These are phyloP conservation scores for Laothoe populi DNA, from an alignment of 2,888 invertebrate genomes.

Conservation along the genomic window DNA sequence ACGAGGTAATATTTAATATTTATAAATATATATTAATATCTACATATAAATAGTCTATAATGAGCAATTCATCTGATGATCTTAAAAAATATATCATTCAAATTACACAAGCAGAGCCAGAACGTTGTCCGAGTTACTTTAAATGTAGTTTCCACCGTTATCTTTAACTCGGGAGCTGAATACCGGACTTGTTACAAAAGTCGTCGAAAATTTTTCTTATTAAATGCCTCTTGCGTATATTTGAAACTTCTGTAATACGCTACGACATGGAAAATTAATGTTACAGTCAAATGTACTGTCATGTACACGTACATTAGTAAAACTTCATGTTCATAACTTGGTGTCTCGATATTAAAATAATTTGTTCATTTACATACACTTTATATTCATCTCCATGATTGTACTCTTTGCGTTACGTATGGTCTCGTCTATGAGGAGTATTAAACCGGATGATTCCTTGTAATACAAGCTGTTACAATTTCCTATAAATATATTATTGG, in stretches of 20 bases:
- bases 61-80: constrained; percentile 12
- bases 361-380: constrained; percentile 50
- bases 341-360: constrained; percentile 45
- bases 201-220: constrained; percentile 51
- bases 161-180: constrained; percentile 48
- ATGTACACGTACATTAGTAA: constrained; percentile 49
- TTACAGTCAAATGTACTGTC: constrained; percentile 56
- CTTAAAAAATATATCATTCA: constrained; percentile 12
- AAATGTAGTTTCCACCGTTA: constrained; percentile 50
- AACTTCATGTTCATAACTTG: constrained; percentile 50
- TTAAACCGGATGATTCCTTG: not conserved
- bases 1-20: no score
- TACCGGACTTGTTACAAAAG: constrained; percentile 44
- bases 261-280: constrained; percentile 65
- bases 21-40: constrained; percentile 4
- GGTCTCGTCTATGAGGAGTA: not conserved
- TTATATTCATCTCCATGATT: constrained; percentile 42
- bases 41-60: constrained; percentile 15
- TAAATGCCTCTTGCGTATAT: constrained; percentile 45
- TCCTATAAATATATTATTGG: no score
- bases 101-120: constrained; percentile 32
- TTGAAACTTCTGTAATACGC: constrained; percentile 58
- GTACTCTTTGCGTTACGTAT: constrained; percentile 36
- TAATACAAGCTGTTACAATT: no score
- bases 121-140: constrained; percentile 49